Percentiles rank a stretch among this genome's conserved stretches.
These are phyloP conservation scores for Masticophis lateralis DNA, from an alignment of 2,797 vertebrate genomes.

Conservation along the genomic window DNA sequence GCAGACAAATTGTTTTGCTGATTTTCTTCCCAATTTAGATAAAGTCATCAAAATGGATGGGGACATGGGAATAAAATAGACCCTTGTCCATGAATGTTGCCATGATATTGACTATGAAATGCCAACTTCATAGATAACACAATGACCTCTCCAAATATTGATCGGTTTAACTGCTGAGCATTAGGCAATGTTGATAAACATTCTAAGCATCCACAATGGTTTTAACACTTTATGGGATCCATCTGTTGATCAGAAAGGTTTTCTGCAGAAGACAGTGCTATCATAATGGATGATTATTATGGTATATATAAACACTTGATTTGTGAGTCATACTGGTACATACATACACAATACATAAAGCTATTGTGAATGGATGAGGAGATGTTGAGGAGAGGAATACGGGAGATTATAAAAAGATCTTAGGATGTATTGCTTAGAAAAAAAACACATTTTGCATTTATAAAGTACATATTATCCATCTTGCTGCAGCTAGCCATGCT, in stretches of 20 bases:
- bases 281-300: neutral
- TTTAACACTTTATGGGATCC: neutral
- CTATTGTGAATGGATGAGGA: neutral
- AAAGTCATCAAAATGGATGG: neutral
- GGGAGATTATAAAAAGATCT: neutral
- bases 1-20: neutral
- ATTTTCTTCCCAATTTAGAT: neutral
- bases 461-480: neutral
- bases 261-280: neutral
- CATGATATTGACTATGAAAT: neutral
- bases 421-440: neutral
- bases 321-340: neutral
- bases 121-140: neutral
- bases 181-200: neutral
- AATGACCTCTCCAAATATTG: neutral
- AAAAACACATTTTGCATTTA: conserved; percentile 1
- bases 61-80: neutral
- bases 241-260: neutral
- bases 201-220: neutral
- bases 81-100: neutral
- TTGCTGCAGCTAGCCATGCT: neutral
- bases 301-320: neutral
- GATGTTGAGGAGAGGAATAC: neutral
- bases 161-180: neutral
- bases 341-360: too few species aligned